Evolutionary conservation across 2,888 invertebrate species (phyloP), one percentile per base, ranked within the genome.

Genomic region (Lissocephala sabroskyi): DNA sequence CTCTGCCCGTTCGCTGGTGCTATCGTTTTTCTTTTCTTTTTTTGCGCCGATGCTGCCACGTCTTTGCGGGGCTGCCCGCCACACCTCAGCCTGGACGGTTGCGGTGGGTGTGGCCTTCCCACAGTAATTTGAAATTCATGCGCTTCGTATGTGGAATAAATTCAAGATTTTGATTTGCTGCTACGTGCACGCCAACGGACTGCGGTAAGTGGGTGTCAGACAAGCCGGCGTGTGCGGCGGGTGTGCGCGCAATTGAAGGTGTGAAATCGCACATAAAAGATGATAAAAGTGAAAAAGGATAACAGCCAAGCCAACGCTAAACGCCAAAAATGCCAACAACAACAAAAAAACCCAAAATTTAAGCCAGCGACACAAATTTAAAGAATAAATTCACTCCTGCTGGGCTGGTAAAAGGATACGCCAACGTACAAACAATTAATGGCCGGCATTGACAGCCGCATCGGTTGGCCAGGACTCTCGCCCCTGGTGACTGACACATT

Each of bases 71-170:
- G 5, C 2, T 41, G 16, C 3, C 13, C 26, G 17, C 35, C n/a
- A n/a, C n/a, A n/a, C n/a, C n/a, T n/a, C n/a, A n/a, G n/a, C n/a
- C n/a, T n/a, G n/a, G n/a, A n/a, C n/a, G n/a, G n/a, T n/a, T n/a
- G n/a, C n/a, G n/a, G 44, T 49, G 30, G 33, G 23, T 11, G 3
- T 18, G 29, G 35, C 52, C 62, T 73, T 76, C 76, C 49, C 79
- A 79, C 73, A 77, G 68, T 74, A 75, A 79, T 78, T 78, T 79
- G 71, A 79, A 78, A 78, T 78, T 77, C 78, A 78, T 78, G 75
- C 68, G 79, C 75, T 75, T 74, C 71, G 77, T 68, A 76, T 79
- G 78, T 77, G 78, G 79, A 79, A 78, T 79, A 79, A 79, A 78
- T 78, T 77, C 65, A 59, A 68, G 74, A 74, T 79, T 77, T 77